Percentiles rank a stretch among this genome's conserved stretches.
Conservation (phyloP, 2,797 vertebrate species). For the Psittacula derbiana region DNA sequence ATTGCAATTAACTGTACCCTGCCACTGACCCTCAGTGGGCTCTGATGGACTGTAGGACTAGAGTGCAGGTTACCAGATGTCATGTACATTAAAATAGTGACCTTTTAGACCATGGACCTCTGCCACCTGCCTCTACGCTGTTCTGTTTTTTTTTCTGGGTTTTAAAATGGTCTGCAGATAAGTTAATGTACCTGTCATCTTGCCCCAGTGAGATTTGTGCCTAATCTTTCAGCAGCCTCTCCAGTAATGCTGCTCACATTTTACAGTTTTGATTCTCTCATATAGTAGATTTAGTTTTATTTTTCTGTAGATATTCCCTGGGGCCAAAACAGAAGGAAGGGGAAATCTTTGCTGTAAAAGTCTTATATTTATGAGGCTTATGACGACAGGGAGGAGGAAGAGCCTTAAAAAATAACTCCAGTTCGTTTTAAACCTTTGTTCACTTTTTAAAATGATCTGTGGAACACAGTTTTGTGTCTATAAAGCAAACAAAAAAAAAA, state of each 20-base stretch:
- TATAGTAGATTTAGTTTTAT: constrained; percentile 13
- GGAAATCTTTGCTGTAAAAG: constrained; percentile 7
- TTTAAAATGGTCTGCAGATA: constrained; percentile 4
- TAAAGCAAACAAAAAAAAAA: constrained; percentile 40
- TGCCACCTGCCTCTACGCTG: background rate
- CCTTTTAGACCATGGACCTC: background rate
- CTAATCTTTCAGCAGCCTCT: background rate
- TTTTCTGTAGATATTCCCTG: constrained; percentile 25
- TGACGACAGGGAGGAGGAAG: background rate
- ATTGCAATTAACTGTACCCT: background rate
- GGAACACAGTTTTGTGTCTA: background rate
- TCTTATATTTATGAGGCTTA: constrained; percentile 50
- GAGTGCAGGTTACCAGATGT: background rate
- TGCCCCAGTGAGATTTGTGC: constrained; percentile 26
- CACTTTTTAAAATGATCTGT: constrained; percentile 50
- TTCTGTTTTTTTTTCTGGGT: background rate
- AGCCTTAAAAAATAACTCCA: background rate
- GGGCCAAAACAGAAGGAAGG: constrained; percentile 47
- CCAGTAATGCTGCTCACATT: constrained; percentile 9
- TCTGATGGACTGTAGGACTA: background rate
- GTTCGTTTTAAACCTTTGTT: constrained; percentile 31
- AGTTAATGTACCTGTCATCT: background rate
- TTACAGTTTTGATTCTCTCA: background rate
- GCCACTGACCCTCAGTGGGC: background rate
- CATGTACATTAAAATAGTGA: background rate